Evolutionary conservation across 2,797 vertebrate genomes (phyloP).

Genomic region (Leucoraja ocellata): DNA sequence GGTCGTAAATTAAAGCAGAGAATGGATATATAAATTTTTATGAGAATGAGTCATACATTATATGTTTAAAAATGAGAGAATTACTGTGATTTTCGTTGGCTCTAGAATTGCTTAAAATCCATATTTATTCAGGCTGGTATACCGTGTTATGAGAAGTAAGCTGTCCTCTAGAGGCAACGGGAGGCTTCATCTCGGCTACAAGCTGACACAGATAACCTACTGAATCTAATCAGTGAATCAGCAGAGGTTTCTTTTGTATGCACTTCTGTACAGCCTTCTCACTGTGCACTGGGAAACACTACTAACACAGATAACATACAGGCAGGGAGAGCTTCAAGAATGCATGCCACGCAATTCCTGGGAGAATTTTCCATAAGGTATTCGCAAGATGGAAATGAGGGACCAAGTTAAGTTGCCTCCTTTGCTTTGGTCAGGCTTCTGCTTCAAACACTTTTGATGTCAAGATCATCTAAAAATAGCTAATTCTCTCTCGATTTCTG

Average conservation of each 20-base stretch:
- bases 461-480: conserved; percentile 59
- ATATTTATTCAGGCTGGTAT: conserved; percentile 69
- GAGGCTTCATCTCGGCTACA: conserved; percentile 41
- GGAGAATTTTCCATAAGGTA: conserved; percentile 53
- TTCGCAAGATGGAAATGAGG: conserved; percentile 61
- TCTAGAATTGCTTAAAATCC: conserved; percentile 51
- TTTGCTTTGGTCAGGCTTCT: conserved; percentile 49
- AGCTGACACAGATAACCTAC: conserved; percentile 42
- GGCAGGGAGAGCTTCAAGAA: conserved; percentile 47
- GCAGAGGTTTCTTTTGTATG: conserved; percentile 46
- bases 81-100: conserved; percentile 66
- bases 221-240: conserved; percentile 40
- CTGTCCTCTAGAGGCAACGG: conserved; percentile 40
- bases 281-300: conserved; percentile 40
- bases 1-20: conserved; percentile 86
- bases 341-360: conserved; percentile 44
- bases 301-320: conserved; percentile 46
- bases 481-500: conserved; percentile 45
- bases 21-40: conserved; percentile 96
- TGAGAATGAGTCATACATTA: conserved; percentile 87
- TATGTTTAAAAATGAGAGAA: conserved; percentile 91
- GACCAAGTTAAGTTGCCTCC: conserved; percentile 50
- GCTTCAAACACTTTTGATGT: conserved; percentile 55
- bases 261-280: conserved; percentile 44
- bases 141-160: conserved; percentile 42